These are phyloP conservation scores for Oasisia sp. DNA, from an alignment of 2,888 invertebrate genomes.

Conservation along the genomic window DNA sequence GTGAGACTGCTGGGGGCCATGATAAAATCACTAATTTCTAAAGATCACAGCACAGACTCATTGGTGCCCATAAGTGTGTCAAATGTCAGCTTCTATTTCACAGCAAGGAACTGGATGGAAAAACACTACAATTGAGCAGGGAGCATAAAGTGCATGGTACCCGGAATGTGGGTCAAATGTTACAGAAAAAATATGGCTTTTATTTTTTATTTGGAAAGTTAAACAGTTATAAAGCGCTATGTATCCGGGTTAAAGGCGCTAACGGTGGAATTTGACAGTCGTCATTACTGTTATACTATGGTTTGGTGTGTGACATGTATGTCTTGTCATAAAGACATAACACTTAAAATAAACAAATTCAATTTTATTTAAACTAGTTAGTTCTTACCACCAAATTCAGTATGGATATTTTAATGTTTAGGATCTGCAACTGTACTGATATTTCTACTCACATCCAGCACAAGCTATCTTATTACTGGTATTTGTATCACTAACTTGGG, in stretches of 20 bases:
- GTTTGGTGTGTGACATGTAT: neutral
- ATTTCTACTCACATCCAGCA: neutral
- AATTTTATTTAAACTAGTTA: neutral
- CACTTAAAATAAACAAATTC: neutral
- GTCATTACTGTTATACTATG: neutral
- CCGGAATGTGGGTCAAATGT: neutral
- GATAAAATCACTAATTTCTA: constrained; percentile 8
- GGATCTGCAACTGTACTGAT: neutral
- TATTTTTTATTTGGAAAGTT: neutral
- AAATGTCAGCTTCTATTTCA: neutral
- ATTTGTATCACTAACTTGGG: no score
- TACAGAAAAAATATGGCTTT: neutral
- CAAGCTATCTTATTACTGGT: no score
- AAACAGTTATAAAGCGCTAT: neutral
- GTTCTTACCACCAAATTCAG: neutral
- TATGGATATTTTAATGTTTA: neutral
- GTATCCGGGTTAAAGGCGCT: neutral
- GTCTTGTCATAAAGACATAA: neutral
- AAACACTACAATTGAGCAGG: neutral
- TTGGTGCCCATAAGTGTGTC: neutral
- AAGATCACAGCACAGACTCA: neutral
- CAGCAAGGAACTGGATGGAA: neutral
- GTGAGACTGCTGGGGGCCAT: constrained; percentile 17
- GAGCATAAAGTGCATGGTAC: neutral
- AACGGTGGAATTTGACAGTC: neutral